phyloP scores from a whole-genome alignment of 2,797 vertebrate species.

The Carduelis carduelis region DNA sequence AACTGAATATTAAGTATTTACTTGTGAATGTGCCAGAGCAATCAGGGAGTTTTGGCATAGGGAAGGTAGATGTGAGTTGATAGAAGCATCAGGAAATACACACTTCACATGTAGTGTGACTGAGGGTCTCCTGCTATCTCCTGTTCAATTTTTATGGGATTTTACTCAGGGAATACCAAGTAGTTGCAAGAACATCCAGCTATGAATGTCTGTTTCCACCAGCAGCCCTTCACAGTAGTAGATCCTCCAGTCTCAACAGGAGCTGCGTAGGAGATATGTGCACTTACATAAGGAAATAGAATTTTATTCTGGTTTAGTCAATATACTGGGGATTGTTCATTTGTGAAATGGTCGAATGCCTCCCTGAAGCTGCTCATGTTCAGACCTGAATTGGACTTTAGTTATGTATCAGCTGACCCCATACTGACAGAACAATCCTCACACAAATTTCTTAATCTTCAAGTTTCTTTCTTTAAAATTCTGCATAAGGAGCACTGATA shows the following conservation, averaged over 20 bases:
- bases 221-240: not conserved
- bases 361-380: not conserved
- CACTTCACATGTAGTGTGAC: not conserved
- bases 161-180: not conserved
- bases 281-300: not conserved
- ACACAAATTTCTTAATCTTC: not conserved
- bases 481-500: not conserved
- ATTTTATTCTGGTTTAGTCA: not conserved
- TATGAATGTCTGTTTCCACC: not conserved
- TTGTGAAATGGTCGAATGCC: not conserved
- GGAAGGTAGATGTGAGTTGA: not conserved
- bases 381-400: not conserved
- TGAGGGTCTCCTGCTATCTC: not conserved
- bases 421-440: not conserved
- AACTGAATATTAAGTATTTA: slow-evolving; percentile 41
- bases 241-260: not conserved
- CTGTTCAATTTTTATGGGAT: not conserved
- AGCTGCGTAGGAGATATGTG: not conserved
- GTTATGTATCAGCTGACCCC: not conserved
- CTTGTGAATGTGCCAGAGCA: slow-evolving; percentile 3
- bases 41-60: not conserved
- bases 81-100: not conserved
- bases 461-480: not conserved
- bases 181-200: not conserved
- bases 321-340: not conserved